Base-by-base conservation (phyloP, 53 echinoderm and acorn worm genomes). In the Hippasteria phrygiana region DNA sequence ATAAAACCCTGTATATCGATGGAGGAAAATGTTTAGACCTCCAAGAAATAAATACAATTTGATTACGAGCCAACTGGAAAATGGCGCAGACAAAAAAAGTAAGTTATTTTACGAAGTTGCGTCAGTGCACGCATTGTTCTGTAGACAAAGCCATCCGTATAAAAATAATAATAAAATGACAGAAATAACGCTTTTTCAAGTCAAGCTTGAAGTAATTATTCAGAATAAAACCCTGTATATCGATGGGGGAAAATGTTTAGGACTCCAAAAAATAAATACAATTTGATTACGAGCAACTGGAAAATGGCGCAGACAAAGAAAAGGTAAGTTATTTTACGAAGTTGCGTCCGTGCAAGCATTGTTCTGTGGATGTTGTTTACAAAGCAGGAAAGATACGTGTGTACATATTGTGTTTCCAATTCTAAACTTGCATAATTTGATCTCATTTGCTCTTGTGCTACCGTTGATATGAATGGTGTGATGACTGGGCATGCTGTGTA, bases 391-490 rank as follows among this genome's bases (percentile, higher is more conserved):
- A 45, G 26, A 47, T 45, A 76, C 31, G 34, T 28, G 34, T 76
- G 76, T 33, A 20, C 50, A 53, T 48, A 76, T 76, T 76, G 76
- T 54, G 51, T 76, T 51, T 76, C 50, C 76, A 76, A 48, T 33
- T 76, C 20, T 51, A 76, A 51, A 76, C 76, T 18, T 20, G 76
- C 34, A 76, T 51, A 76, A 76, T 76, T 76, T 76, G 76, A 76
- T 76, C 48, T 47, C 76, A 76, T 76, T 51, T 76, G 28, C 34
- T 76, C 33, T 35, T 76, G 7, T 32, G 28, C 10, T 76, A 26
- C 22, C 59, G 2, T 26, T 22, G 59, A 51, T 51, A 50, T 33
- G 31, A 50, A 48, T 24, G 76, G 28, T 76, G 29, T 43, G 13
- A 48, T 26, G 35, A 48, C 76, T 50, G 76, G 32, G 34, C 26